These are phyloP conservation scores for Eueremaeus valkanovi DNA, from an alignment of 2,888 invertebrate genomes.

Conservation along the genomic window DNA sequence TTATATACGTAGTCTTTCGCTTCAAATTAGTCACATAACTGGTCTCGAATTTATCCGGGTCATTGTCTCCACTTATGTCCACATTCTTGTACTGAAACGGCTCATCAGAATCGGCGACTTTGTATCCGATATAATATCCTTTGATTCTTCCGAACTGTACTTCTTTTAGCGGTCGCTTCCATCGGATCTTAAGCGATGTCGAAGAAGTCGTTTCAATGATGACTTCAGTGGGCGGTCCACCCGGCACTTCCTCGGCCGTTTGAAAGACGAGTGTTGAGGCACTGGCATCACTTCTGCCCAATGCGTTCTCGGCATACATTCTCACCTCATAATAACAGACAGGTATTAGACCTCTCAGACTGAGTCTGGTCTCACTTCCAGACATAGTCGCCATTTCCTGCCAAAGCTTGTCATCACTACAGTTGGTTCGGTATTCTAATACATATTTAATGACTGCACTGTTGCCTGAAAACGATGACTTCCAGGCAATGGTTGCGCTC, in stretches of 20 bases:
- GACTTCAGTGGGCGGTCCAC: slow-evolving; percentile 42
- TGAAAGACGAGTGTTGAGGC: slow-evolving; percentile 49
- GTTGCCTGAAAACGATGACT: slow-evolving; percentile 53
- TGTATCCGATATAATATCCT: slow-evolving; percentile 55
- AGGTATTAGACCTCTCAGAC: slow-evolving; percentile 49
- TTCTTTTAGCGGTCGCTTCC: slow-evolving; percentile 50
- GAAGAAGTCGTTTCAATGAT: slow-evolving; percentile 41
- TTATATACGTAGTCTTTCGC: slow-evolving; percentile 53
- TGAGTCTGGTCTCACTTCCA: not conserved
- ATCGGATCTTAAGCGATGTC: slow-evolving; percentile 42
- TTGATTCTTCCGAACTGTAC: slow-evolving; percentile 52
- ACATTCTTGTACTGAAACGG: slow-evolving; percentile 47
- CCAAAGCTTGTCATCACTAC: slow-evolving; percentile 50
- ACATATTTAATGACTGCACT: slow-evolving; percentile 46
- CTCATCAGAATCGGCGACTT: slow-evolving; percentile 43
- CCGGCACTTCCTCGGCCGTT: slow-evolving; percentile 51
- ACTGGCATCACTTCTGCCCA: slow-evolving; percentile 52
- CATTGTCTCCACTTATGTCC: slow-evolving; percentile 41
- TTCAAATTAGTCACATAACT: slow-evolving; percentile 50
- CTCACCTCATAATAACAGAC: slow-evolving; percentile 52
- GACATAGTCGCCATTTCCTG: slow-evolving; percentile 20
- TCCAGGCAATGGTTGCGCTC: slow-evolving; percentile 51
- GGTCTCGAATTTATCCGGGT: slow-evolving; percentile 28
- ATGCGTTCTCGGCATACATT: slow-evolving; percentile 52
- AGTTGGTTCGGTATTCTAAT: slow-evolving; percentile 46